Evolutionary conservation across 1,140 invertebrate species (phyloP).

Genomic region (Brachionus asplanchnoidis): DNA sequence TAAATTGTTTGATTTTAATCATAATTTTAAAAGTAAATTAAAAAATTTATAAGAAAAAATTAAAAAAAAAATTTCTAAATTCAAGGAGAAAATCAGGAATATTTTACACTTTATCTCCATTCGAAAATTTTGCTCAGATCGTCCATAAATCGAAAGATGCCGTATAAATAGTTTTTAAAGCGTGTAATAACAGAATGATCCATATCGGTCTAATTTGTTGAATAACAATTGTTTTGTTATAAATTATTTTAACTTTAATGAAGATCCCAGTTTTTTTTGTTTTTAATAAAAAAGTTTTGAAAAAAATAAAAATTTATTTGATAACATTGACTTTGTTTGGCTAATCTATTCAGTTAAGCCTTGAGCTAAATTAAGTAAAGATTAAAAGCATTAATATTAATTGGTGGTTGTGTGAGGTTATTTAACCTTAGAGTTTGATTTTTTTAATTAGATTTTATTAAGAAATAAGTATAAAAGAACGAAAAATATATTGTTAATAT

Average conservation of each 20-base stretch:
- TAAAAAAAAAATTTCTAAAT: background rate
- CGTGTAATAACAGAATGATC: background rate
- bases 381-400: background rate
- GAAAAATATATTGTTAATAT: background rate
- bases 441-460: background rate
- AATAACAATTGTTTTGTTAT: conserved; percentile 21
- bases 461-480: background rate
- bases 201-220: background rate
- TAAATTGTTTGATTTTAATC: background rate
- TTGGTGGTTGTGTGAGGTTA: background rate
- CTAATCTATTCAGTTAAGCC: background rate
- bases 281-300: background rate
- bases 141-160: background rate
- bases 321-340: background rate
- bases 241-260: background rate
- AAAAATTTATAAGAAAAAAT: background rate
- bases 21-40: conserved; percentile 17
- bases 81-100: conserved; percentile 12
- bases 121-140: conserved; percentile 32
- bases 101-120: conserved; percentile 16
- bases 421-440: background rate
- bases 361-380: background rate
- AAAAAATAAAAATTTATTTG: background rate
- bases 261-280: background rate
- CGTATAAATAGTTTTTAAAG: background rate